A percentile compares a stretch with the other conserved stretches of the same genome.
Conservation (phyloP, 2,888 invertebrate species). For the Phaedon cochleariae region DNA sequence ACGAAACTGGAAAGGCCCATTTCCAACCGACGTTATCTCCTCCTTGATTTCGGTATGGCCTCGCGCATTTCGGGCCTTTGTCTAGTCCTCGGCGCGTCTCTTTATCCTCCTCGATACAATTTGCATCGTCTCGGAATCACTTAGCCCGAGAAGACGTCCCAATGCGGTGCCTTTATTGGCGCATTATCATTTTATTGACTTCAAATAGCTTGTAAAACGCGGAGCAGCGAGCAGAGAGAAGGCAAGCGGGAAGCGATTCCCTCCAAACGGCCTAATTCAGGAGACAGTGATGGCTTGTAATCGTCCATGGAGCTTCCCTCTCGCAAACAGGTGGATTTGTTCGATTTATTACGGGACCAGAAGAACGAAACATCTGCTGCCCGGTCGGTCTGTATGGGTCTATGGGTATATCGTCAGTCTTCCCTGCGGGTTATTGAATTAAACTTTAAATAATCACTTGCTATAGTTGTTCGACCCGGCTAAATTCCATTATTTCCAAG, state of each 20-base stretch:
- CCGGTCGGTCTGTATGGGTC: constrained; percentile 19
- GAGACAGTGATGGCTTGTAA: constrained; percentile 65
- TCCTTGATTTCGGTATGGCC: no score
- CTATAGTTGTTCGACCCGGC: background rate
- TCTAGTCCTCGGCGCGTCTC: constrained; percentile 35
- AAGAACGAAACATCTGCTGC: constrained; percentile 46
- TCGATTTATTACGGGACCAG: constrained; percentile 55
- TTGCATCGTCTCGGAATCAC: constrained; percentile 62
- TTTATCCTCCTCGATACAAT: constrained; percentile 59
- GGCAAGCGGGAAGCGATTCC: constrained; percentile 60
- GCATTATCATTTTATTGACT: constrained; percentile 66
- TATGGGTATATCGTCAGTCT: background rate
- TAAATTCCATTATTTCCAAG: background rate
- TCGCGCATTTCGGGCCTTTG: no score
- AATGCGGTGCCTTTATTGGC: constrained; percentile 60
- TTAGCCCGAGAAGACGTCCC: constrained; percentile 54
- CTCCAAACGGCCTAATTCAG: constrained; percentile 63
- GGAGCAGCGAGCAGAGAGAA: constrained; percentile 59
- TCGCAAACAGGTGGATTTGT: constrained; percentile 63
- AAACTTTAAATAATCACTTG: background rate
- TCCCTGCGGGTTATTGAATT: constrained; percentile 25
- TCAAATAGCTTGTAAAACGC: constrained; percentile 67
- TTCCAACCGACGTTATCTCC: no score
- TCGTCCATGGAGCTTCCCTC: constrained; percentile 59
- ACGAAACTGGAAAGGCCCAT: no score